Evolutionary conservation across 2,113 vertebrate species (phyloP).

Genomic region (Sceloporus tristichus): DNA sequence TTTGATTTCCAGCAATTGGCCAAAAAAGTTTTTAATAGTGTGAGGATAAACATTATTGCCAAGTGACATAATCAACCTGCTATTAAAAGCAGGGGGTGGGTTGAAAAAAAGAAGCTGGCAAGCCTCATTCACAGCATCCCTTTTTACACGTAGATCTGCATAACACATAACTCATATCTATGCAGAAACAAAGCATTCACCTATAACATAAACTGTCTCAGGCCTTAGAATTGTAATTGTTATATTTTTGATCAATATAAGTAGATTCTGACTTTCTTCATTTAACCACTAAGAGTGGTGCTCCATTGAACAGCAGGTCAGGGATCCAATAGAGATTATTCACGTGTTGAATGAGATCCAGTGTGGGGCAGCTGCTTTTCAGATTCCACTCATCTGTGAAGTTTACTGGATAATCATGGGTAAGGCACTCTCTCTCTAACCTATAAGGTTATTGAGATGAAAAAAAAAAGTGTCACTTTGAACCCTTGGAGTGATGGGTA

Average conservation of each 20-base stretch:
- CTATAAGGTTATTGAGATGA: background rate
- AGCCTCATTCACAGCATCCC: background rate
- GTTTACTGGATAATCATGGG: background rate
- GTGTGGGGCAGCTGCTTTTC: background rate
- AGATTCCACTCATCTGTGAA: background rate
- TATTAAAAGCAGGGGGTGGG: background rate
- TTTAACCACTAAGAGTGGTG: background rate
- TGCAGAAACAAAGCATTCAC: background rate
- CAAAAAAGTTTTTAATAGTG: background rate
- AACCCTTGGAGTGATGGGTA: background rate
- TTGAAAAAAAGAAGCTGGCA: background rate
- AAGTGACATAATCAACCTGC: background rate
- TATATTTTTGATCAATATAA: slow-evolving; percentile 2
- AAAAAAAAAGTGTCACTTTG: background rate
- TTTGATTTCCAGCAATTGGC: background rate
- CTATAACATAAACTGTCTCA: slow-evolving; percentile 11
- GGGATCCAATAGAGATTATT: background rate
- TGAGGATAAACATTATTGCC: background rate
- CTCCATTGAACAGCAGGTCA: background rate
- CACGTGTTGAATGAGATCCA: background rate
- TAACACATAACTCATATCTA: slow-evolving; percentile 12
- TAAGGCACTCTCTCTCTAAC: background rate
- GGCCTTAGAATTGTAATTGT: slow-evolving; percentile 29
- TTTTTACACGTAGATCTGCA: background rate
- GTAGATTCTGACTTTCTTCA: slow-evolving; percentile 2